Conservation (phyloP, 2,113 vertebrate genomes). For the Xenotilapia leptura region DNA sequence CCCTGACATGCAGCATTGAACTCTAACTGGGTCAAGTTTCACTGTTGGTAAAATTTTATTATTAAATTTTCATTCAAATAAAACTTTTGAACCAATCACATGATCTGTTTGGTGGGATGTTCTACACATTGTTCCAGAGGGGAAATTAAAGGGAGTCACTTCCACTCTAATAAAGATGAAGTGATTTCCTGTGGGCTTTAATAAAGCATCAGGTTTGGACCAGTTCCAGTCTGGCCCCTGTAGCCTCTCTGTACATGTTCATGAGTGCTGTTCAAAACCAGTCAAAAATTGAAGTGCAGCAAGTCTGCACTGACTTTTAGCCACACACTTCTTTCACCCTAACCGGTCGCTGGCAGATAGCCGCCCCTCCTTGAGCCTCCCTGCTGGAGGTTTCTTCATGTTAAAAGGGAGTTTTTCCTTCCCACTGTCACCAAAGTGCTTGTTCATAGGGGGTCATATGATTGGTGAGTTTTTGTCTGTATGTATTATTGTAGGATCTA, state of each 20-base stretch:
- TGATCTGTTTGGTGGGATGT: background rate
- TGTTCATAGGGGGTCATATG: background rate
- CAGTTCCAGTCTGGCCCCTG: background rate
- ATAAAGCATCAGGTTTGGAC: background rate
- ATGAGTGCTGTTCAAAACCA: background rate
- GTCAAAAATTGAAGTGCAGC: background rate
- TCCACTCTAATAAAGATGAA: background rate
- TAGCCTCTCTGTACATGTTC: background rate
- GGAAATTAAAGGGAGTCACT: background rate
- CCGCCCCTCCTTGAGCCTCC: background rate
- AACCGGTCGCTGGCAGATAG: background rate
- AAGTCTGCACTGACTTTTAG: background rate
- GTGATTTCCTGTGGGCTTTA: background rate
- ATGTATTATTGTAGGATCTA: background rate
- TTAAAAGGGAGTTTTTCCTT: background rate
- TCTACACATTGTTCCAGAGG: background rate
- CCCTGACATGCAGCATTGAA: background rate
- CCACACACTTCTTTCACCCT: background rate
- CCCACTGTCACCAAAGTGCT: background rate
- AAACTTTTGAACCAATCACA: background rate
- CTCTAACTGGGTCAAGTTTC: background rate
- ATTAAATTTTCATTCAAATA: background rate
- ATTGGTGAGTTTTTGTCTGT: background rate
- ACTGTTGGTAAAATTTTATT: background rate
- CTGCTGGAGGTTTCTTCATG: background rate